Conservation (phyloP, 2,797 vertebrate species). For the Peromyscus melanophrys region DNA sequence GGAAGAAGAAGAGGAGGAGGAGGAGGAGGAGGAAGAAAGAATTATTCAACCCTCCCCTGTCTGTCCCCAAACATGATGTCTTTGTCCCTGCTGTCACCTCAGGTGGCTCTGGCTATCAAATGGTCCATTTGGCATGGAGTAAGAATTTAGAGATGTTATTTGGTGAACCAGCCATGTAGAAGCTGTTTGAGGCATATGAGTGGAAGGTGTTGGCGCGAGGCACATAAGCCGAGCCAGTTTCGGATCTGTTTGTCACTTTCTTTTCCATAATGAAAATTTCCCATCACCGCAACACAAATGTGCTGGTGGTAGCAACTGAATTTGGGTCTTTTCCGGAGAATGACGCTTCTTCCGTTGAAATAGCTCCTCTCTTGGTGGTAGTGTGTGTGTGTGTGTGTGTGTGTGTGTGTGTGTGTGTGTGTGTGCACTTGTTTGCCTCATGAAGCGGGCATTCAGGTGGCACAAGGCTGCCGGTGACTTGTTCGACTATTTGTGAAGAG, state of each 20-base stretch:
- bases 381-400: neutral
- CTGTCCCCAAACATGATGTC: neutral
- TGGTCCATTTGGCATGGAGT: neutral
- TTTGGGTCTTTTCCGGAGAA: conserved; percentile 79
- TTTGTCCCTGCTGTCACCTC: fast-evolving
- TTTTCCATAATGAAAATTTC: conserved; percentile 69
- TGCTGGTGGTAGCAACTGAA: conserved; percentile 68
- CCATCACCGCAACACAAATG: conserved; percentile 71
- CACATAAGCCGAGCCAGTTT: neutral
- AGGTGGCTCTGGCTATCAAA: neutral
- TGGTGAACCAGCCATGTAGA: neutral
- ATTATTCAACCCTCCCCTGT: fast-evolving
- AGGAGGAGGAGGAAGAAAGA: fast-evolving
- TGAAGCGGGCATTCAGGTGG: conserved; percentile 87
- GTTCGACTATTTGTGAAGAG: conserved; percentile 84
- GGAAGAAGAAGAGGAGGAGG: fast-evolving
- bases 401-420: neutral
- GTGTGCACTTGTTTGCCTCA: conserved; percentile 61
- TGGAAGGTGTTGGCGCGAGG: neutral
- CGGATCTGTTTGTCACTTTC: conserved; percentile 17
- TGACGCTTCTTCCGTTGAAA: conserved; percentile 75
- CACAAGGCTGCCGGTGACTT: conserved; percentile 78
- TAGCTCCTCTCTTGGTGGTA: conserved; percentile 56
- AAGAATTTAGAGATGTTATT: neutral
- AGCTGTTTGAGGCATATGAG: neutral